Conservation (phyloP, 2,113 vertebrate genomes). For the Leucopternis melanops region DNA sequence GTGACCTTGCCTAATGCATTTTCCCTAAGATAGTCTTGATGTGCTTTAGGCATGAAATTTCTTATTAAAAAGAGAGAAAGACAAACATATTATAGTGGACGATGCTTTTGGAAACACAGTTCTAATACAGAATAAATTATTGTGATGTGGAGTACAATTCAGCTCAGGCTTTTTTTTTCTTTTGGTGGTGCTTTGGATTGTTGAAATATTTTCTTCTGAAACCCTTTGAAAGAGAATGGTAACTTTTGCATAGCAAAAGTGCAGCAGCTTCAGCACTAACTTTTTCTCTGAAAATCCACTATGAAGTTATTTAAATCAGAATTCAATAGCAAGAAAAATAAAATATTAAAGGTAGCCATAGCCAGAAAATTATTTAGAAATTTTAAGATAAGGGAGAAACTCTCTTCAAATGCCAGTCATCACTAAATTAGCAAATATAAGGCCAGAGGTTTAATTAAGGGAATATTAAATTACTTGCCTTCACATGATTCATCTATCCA, state of each 20-base stretch:
- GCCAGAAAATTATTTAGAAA: background rate
- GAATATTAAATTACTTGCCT: background rate
- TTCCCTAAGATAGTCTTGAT: background rate
- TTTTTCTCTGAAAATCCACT: background rate
- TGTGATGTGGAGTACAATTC: background rate
- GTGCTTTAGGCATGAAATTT: background rate
- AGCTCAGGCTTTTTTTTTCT: background rate
- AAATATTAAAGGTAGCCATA: background rate
- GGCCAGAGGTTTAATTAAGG: background rate
- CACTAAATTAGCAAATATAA: background rate
- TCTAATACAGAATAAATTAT: background rate
- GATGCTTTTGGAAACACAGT: background rate
- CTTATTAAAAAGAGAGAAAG: background rate
- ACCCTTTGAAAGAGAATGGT: background rate
- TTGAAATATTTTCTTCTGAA: background rate
- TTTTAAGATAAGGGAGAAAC: background rate
- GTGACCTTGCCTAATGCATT: background rate
- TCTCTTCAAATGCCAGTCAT: background rate
- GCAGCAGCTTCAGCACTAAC: background rate
- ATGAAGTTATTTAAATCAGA: background rate
- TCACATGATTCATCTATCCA: background rate
- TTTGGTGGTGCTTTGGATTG: background rate
- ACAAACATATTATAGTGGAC: background rate
- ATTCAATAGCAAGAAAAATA: background rate
- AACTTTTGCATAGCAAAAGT: background rate